Evolutionary conservation across 2,797 vertebrate species (phyloP).

Genomic region (Cryptoblepharus egeriae): DNA sequence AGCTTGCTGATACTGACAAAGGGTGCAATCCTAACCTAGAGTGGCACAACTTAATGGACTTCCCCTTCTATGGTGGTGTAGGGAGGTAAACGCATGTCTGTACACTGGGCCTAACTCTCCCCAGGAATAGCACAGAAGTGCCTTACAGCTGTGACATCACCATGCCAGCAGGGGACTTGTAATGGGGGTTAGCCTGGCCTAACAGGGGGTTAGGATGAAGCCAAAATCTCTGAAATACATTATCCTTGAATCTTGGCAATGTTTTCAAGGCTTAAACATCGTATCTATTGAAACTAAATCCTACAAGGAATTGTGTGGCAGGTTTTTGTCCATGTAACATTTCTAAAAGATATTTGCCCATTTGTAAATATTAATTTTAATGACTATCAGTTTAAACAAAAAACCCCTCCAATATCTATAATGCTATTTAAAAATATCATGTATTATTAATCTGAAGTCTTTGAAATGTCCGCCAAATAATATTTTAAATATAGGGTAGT

Average conservation of each 20-base stretch:
- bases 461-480: background rate
- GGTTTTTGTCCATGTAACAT: background rate
- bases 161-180: no score
- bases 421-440: background rate
- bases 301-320: no score
- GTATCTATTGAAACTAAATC: background rate
- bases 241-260: background rate
- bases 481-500: background rate
- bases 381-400: background rate
- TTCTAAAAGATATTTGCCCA: background rate
- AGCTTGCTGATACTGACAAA: background rate
- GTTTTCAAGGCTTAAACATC: background rate
- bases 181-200: no score
- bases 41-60: no score
- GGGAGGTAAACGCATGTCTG: no score
- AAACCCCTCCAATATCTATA: no score
- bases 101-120: no score
- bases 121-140: no score
- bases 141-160: no score
- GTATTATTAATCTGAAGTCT: background rate
- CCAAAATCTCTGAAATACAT: background rate
- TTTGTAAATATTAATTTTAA: background rate
- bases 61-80: no score
- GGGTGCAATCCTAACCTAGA: no score
- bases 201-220: no score